Conservation (phyloP, 2,113 vertebrate genomes). For the Thryonomys swinderianus region DNA sequence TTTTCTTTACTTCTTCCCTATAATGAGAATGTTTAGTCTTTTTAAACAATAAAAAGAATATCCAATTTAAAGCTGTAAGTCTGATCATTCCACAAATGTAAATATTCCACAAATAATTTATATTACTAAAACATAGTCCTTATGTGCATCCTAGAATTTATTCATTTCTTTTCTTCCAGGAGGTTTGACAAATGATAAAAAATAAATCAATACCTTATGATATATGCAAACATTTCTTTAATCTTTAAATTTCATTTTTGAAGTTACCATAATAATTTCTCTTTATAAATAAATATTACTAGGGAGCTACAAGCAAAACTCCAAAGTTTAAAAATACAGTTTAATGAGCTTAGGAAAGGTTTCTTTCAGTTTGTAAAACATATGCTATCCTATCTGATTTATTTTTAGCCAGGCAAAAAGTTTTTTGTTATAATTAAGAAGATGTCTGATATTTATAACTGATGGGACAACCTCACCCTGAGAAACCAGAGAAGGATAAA, state of each 20-base stretch:
- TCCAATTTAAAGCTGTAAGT: constrained; percentile 31
- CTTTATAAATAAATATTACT: constrained; percentile 4
- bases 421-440: constrained; percentile 56
- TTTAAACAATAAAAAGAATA: not conserved
- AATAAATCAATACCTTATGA: constrained; percentile 4
- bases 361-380: constrained; percentile 21
- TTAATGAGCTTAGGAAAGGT: not conserved
- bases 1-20: constrained; percentile 32
- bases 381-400: not conserved
- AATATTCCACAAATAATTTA: not conserved
- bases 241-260: constrained; percentile 53
- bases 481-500: constrained; percentile 46
- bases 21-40: constrained; percentile 38
- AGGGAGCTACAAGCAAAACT: not conserved
- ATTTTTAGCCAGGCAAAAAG: constrained; percentile 39
- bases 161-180: not conserved
- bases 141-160: not conserved
- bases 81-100: constrained; percentile 3
- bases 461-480: constrained; percentile 35
- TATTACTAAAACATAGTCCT: constrained; percentile 27
- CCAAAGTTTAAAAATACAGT: constrained; percentile 53
- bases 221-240: not conserved
- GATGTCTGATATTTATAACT: constrained; percentile 5
- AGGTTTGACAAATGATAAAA: constrained; percentile 27
- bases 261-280: not conserved